These are phyloP conservation scores for Aldrovandia affinis DNA, from an alignment of 2,797 vertebrate genomes.

Conservation along the genomic window DNA sequence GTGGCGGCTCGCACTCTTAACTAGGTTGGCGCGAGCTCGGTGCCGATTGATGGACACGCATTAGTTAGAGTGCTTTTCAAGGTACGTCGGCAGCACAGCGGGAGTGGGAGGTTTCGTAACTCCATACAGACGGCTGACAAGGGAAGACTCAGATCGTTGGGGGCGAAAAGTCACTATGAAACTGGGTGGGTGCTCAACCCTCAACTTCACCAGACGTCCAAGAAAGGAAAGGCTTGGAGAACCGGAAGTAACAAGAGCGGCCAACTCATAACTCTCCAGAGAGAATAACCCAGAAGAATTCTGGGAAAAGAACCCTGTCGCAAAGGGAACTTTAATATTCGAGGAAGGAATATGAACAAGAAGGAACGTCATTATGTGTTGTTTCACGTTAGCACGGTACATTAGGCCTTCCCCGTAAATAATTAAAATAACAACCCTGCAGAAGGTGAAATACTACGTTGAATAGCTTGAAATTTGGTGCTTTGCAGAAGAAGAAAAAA, in stretches of 20 bases:
- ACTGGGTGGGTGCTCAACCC: too few species aligned
- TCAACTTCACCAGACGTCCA: too few species aligned
- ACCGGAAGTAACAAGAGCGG: too few species aligned
- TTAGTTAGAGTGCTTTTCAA: constrained; percentile 32
- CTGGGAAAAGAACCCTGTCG: background rate
- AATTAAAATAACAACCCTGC: constrained; percentile 1
- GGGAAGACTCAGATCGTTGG: constrained; percentile 32
- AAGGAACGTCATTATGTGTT: background rate
- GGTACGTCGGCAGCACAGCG: constrained; percentile 31
- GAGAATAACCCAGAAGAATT: background rate
- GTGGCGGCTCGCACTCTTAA: constrained; percentile 7
- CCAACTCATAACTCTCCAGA: background rate
- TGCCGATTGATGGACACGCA: constrained; percentile 25
- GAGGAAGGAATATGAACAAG: background rate
- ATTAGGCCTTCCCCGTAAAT: constrained; percentile 8
- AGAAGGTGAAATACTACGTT: background rate
- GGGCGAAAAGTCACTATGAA: constrained; percentile 38
- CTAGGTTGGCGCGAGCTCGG: background rate
- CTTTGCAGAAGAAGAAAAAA: constrained; percentile 11
- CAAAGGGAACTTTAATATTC: background rate
- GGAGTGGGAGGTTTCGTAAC: constrained; percentile 34
- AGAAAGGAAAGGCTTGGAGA: too few species aligned
- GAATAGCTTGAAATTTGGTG: constrained; percentile 8
- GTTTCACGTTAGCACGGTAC: background rate
- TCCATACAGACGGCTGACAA: constrained; percentile 32